phyloP scores from a whole-genome alignment of 2,888 invertebrate species.

The Volucella bombylans region DNA sequence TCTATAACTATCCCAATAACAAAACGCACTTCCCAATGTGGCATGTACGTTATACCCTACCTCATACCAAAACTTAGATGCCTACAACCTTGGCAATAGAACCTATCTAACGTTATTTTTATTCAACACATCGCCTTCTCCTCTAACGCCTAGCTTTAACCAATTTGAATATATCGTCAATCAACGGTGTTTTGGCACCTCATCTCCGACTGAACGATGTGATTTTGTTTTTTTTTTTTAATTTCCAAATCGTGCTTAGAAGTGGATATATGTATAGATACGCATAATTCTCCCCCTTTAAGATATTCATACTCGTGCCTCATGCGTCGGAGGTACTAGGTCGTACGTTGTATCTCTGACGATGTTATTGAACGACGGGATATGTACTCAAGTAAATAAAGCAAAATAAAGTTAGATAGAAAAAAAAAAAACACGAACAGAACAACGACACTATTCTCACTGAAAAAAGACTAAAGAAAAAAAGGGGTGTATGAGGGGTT shows the following conservation, averaged over 20 bases:
- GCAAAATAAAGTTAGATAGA: not conserved
- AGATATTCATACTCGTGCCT: too few species aligned
- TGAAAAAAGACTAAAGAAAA: not conserved
- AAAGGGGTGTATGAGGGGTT: constrained; percentile 11
- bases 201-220: not conserved
- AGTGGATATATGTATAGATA: not conserved
- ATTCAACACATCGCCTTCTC: constrained; percentile 17
- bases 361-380: constrained; percentile 10
- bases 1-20: constrained; percentile 41
- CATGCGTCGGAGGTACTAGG: too few species aligned
- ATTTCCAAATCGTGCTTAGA: not conserved
- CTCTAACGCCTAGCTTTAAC: constrained; percentile 32
- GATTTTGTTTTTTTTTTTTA: constrained; percentile 1
- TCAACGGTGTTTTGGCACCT: constrained; percentile 40
- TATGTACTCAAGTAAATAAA: not conserved
- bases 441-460: not conserved
- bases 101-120: constrained; percentile 52
- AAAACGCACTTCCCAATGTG: constrained; percentile 12
- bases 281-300: not conserved
- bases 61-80: constrained; percentile 54
- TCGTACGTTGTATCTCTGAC: not conserved
- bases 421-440: not conserved
- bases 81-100: constrained; percentile 49
- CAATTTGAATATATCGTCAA: constrained; percentile 53
- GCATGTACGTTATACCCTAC: constrained; percentile 42